Evolutionary conservation across 2,113 vertebrate genomes (phyloP).

Genomic region (Heterotilapia buettikoferi): DNA sequence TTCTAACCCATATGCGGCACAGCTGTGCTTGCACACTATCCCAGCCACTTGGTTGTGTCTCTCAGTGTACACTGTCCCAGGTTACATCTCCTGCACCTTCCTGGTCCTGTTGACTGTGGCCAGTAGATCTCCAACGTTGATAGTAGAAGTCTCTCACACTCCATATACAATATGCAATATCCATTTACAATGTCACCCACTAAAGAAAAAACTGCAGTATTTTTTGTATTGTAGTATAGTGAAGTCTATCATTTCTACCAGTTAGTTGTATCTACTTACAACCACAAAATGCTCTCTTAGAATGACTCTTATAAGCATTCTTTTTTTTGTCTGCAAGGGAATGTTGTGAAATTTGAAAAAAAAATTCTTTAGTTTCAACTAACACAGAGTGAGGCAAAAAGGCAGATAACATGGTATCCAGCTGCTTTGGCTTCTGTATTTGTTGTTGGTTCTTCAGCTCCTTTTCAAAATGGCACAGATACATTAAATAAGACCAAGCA

Average conservation of each 20-base stretch:
- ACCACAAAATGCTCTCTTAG: not conserved
- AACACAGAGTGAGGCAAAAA: not conserved
- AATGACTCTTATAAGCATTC: not conserved
- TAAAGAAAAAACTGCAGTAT: not conserved
- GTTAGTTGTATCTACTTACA: not conserved
- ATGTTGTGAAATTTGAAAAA: not conserved
- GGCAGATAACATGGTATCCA: not conserved
- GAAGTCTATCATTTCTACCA: not conserved
- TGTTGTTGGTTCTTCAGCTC: not conserved
- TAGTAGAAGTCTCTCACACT: accelerated
- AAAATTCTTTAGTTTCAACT: not conserved
- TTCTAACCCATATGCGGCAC: not conserved
- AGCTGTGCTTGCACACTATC: not conserved
- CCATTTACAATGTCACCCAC: not conserved
- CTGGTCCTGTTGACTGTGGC: not conserved
- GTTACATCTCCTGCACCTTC: not conserved
- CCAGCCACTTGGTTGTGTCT: not conserved
- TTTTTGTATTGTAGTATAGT: not conserved
- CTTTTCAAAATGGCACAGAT: not conserved
- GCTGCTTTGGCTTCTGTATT: not conserved
- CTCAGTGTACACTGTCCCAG: accelerated
- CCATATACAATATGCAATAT: not conserved
- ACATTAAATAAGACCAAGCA: not conserved
- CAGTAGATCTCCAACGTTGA: accelerated
- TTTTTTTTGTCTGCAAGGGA: not conserved